Conservation (phyloP, 2,888 invertebrate genomes). For the Pyrochroa serraticornis region DNA sequence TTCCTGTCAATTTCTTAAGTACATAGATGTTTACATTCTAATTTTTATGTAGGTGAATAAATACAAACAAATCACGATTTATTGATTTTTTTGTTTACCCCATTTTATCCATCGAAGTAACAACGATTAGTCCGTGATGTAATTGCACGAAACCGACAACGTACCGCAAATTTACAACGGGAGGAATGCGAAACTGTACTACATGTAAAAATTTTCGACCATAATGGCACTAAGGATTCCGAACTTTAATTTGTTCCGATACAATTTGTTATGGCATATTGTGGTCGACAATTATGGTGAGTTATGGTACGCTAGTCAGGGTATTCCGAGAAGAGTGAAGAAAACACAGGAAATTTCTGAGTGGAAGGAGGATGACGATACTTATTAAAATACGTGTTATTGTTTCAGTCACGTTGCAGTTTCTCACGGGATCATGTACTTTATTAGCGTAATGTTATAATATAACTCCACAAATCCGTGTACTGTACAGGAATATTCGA, state of each 20-base stretch:
- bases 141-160: no score
- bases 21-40: constrained; percentile 10
- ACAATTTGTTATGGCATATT: constrained; percentile 52
- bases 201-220: no score
- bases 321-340: constrained; percentile 30
- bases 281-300: constrained; percentile 51
- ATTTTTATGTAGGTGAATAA: constrained; percentile 14
- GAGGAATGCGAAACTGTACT: background rate
- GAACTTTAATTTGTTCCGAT: constrained; percentile 42
- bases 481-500: constrained; percentile 32
- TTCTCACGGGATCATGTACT: constrained; percentile 58
- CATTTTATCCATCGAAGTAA: background rate
- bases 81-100: background rate
- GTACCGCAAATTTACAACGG: no score
- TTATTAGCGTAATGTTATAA: constrained; percentile 47
- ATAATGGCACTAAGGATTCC: constrained; percentile 11
- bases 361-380: constrained; percentile 45
- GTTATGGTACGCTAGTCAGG: constrained; percentile 49
- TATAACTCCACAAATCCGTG: constrained; percentile 44
- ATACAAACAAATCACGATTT: constrained; percentile 18
- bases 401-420: constrained; percentile 59
- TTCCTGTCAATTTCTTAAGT: constrained; percentile 41
- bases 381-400: constrained; percentile 60
- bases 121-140: no score
- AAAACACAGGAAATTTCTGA: constrained; percentile 3